These are phyloP conservation scores for Rhinogobius similis DNA, from an alignment of 2,113 vertebrate species.

Conservation along the genomic window DNA sequence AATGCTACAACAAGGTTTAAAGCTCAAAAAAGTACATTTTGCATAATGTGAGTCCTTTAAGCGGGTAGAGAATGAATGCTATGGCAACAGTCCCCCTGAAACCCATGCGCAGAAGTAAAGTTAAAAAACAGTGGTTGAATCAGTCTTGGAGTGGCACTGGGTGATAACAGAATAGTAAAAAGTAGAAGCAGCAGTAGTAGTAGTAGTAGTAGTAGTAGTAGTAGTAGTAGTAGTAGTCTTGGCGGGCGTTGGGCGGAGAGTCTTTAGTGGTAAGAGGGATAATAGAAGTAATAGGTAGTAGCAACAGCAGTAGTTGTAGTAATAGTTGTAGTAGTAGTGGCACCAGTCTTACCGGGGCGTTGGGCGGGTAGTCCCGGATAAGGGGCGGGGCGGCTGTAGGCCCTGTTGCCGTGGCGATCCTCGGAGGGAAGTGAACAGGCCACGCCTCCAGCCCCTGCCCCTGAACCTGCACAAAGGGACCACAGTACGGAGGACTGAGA, in stretches of 20 bases:
- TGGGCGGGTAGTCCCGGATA: conserved; percentile 84
- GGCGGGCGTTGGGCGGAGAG: not conserved
- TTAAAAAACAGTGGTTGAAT: too few relatives aligned
- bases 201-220: too few relatives aligned
- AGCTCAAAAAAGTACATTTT: too few relatives aligned
- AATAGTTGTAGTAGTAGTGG: not conserved
- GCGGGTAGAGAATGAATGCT: not conserved
- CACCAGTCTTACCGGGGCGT: conserved; percentile 72
- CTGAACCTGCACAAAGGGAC: conserved; percentile 83
- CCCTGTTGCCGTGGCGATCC: conserved; percentile 78
- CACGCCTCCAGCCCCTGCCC: conserved; percentile 87
- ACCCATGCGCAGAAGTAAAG: not conserved
- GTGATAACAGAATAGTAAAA: too few relatives aligned
- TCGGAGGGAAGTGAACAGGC: conserved; percentile 88
- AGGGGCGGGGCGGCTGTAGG: conserved; percentile 69
- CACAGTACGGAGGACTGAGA: conserved; percentile 86
- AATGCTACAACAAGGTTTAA: too few relatives aligned
- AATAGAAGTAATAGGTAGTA: not conserved
- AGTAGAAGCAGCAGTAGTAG: too few relatives aligned
- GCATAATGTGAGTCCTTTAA: too few relatives aligned
- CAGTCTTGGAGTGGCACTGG: too few relatives aligned
- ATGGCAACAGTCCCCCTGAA: not conserved
- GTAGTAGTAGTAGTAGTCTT: too few relatives aligned
- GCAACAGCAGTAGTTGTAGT: not conserved
- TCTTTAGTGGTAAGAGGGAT: not conserved